Evolutionary conservation across 92 coral and sea anemone genomes (phyloP).

Genomic region (Montipora capitata): DNA sequence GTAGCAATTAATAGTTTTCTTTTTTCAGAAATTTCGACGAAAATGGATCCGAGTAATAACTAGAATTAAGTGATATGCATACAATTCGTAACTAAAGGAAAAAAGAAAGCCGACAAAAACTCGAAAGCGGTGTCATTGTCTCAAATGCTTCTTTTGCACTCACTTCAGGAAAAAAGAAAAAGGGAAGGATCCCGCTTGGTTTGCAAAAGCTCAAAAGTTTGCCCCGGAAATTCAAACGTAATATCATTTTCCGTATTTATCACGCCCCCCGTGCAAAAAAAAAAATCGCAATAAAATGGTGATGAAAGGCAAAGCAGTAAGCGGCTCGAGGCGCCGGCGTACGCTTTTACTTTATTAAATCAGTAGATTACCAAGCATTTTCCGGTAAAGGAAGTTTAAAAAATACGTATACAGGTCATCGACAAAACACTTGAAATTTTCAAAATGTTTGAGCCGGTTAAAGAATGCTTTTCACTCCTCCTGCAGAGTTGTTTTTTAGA

Average conservation of each 20-base stretch:
- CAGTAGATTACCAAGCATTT: slow-evolving; percentile 50
- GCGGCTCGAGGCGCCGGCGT: slow-evolving; percentile 7
- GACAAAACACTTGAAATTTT: slow-evolving; percentile 35
- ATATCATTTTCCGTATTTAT: slow-evolving; percentile 71
- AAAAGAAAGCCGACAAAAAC: slow-evolving; percentile 18
- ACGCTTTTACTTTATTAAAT: slow-evolving; percentile 5
- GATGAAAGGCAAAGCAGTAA: slow-evolving; percentile 33
- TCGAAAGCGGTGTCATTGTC: neutral
- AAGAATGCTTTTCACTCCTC: slow-evolving; percentile 46
- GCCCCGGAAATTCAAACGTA: slow-evolving; percentile 90
- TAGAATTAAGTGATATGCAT: slow-evolving; percentile 44
- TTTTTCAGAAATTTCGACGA: slow-evolving; percentile 34
- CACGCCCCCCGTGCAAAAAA: slow-evolving; percentile 81
- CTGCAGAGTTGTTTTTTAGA: slow-evolving; percentile 54
- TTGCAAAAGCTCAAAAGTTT: slow-evolving; percentile 57
- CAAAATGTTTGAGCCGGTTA: slow-evolving; percentile 37
- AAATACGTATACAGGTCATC: slow-evolving; percentile 46
- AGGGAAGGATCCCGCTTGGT: slow-evolving; percentile 60
- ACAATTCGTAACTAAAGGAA: slow-evolving; percentile 25
- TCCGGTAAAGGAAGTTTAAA: slow-evolving; percentile 54
- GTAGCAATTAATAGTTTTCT: slow-evolving; percentile 39
- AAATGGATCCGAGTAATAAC: slow-evolving; percentile 32
- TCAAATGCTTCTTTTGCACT: neutral
- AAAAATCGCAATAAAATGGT: slow-evolving; percentile 49
- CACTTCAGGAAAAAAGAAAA: neutral